Base-by-base conservation (phyloP, 2,113 vertebrate species). In the Riparia riparia region DNA sequence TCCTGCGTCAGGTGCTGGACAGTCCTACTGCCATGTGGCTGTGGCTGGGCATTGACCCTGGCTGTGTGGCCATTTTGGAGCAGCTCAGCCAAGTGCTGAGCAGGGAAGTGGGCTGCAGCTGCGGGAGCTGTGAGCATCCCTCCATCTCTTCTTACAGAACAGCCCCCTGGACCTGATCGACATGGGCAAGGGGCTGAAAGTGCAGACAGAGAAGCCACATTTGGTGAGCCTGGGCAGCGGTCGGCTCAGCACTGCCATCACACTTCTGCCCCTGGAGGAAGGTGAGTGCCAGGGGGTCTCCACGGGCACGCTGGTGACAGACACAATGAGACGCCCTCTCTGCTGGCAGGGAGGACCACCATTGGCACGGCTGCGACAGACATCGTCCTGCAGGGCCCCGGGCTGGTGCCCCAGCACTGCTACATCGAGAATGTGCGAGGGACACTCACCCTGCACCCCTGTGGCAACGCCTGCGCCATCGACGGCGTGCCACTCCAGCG, bases 141-240 rank as follows among this genome's bases (percentile, higher is more conserved):
- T 69, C 45, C 28, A 12, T 68, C 29, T 66, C n/a, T 34, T 76
- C 53, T 51, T 29, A 34, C 98, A 99, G 99, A 98, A 97, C 90
- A 99, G 98, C 32, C 98, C 99, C 37, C 96, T 99, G 79, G 99
- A 99, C 96, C 97, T 99, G 91, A 99, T 99, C 1, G 99, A 99
- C 96, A 99, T 98, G 0, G 99, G 99, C 83, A 99, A 99, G 95
- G 98, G 99, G 24, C 96, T 99, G 79, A 99, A 99, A 91, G 98
- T 99, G 90, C 99, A 99, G 89, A 98, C 99, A 0, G 99, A 99
- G 96, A 99, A 99, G 91, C 98, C 99, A 7, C 99, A 99, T 88
- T 97, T 99, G 97, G 99, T 99, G 86, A 99, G 99, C 97, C 96
- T 99, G 93, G 99, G 99, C 96, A 99, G 99, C 10, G 99, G 99